Conservation (phyloP, 2,113 vertebrate species). For the Eira barbara region DNA sequence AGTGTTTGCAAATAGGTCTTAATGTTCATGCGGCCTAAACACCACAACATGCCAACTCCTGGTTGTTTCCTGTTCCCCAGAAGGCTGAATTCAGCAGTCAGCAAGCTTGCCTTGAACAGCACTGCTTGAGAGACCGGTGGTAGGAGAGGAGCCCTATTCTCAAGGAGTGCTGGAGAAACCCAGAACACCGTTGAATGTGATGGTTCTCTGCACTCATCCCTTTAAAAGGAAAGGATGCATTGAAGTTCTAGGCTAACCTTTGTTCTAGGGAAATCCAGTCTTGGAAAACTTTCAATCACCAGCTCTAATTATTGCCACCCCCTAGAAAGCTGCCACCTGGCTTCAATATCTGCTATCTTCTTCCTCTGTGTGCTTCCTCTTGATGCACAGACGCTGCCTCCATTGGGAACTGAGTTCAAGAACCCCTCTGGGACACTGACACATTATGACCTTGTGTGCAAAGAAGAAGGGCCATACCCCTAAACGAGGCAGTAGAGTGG, state of each 20-base stretch:
- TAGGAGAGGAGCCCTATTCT: background rate
- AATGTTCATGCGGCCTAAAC: background rate
- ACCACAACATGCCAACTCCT: background rate
- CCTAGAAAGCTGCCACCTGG: background rate
- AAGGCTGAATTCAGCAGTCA: background rate
- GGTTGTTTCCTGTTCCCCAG: background rate
- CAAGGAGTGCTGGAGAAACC: background rate
- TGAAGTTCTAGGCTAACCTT: background rate
- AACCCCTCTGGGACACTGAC: background rate
- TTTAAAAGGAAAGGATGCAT: background rate
- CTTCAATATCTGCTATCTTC: rapidly evolving
- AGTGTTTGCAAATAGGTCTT: slow-evolving; percentile 60
- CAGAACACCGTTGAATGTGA: background rate
- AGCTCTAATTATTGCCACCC: background rate
- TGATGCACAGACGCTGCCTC: background rate
- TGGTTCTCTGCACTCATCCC: background rate
- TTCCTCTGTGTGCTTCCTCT: background rate
- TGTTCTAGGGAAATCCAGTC: background rate
- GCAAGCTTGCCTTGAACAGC: background rate
- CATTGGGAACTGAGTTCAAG: background rate
- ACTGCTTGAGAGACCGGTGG: background rate
- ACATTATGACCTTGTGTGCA: background rate
- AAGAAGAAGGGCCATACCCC: background rate
- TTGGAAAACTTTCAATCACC: background rate
- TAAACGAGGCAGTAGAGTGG: background rate